Percentiles rank a stretch among this genome's conserved stretches.
These are phyloP conservation scores for Bos javanicus DNA, from an alignment of 2,113 vertebrate species.

Conservation along the genomic window DNA sequence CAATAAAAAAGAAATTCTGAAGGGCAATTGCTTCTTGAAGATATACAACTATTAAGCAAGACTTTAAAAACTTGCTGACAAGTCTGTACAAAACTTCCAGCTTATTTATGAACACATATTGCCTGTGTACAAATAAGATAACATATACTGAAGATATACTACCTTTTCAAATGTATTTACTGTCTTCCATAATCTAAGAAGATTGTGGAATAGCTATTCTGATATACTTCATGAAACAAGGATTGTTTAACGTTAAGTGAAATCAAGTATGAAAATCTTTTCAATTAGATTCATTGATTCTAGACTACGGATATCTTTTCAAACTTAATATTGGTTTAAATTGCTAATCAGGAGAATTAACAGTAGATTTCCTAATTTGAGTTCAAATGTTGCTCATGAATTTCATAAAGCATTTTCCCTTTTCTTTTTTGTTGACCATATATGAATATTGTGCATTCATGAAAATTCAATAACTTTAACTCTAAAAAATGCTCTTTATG, in stretches of 20 bases:
- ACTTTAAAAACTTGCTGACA: neutral
- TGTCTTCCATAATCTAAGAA: neutral
- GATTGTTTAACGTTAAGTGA: neutral
- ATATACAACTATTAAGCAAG: neutral
- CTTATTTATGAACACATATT: neutral
- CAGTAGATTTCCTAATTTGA: neutral
- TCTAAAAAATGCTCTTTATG: conserved; percentile 74
- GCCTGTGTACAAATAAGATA: neutral
- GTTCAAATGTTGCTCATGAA: neutral
- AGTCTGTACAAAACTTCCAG: neutral
- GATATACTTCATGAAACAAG: neutral
- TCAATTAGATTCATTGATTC: neutral
- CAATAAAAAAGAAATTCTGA: neutral
- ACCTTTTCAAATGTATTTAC: neutral
- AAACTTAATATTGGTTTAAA: neutral
- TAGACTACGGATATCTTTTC: neutral
- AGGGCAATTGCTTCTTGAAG: neutral
- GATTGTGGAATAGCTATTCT: neutral
- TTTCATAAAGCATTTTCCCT: neutral
- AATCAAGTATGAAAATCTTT: neutral
- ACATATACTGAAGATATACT: neutral
- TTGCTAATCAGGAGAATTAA: neutral
- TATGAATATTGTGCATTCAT: conserved; percentile 32
- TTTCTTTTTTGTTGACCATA: neutral
- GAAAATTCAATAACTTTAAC: conserved; percentile 53